Conservation (phyloP, 2,797 vertebrate genomes). For the Syngnathus rostellatus region DNA sequence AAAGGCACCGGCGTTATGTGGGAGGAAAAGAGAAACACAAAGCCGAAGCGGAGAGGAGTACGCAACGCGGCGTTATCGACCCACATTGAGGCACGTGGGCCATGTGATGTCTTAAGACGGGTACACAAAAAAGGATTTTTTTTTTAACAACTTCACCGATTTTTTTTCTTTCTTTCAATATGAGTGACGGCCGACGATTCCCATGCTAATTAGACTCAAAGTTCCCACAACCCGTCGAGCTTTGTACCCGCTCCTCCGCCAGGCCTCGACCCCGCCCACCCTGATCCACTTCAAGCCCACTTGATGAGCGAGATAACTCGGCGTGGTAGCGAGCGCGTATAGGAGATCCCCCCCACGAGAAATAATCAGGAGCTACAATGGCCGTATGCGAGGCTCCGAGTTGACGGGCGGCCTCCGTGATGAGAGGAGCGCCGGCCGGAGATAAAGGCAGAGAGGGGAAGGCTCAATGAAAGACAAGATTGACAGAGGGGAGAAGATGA, state of each 20-base stretch:
- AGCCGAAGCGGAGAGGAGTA: not conserved
- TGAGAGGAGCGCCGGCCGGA: conserved; percentile 28
- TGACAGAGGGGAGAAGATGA: conserved; percentile 10
- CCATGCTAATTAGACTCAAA: not conserved
- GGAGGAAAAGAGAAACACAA: conserved; percentile 1
- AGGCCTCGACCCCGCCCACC: conserved; percentile 32
- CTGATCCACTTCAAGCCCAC: conserved; percentile 46
- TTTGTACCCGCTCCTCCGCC: conserved; percentile 28
- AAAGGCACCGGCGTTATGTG: not conserved
- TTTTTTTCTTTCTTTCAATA: not conserved
- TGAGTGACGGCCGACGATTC: not conserved
- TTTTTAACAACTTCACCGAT: not conserved
- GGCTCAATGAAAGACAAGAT: conserved; percentile 18
- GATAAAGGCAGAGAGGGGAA: conserved; percentile 24
- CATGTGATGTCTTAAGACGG: not conserved
- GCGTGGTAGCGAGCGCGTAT: conserved; percentile 37
- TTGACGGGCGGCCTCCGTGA: conserved; percentile 47
- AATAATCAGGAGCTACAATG: conserved; percentile 53
- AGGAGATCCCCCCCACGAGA: conserved; percentile 41
- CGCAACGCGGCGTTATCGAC: not conserved
- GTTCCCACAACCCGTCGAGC: conserved; percentile 23
- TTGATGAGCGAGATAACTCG: conserved; percentile 56
- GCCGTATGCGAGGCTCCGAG: conserved; percentile 32
- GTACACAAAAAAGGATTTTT: not conserved
- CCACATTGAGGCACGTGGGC: not conserved